Base-by-base conservation (phyloP, 2,888 invertebrate species). In the Galeopsomyia nigrocyanea region DNA sequence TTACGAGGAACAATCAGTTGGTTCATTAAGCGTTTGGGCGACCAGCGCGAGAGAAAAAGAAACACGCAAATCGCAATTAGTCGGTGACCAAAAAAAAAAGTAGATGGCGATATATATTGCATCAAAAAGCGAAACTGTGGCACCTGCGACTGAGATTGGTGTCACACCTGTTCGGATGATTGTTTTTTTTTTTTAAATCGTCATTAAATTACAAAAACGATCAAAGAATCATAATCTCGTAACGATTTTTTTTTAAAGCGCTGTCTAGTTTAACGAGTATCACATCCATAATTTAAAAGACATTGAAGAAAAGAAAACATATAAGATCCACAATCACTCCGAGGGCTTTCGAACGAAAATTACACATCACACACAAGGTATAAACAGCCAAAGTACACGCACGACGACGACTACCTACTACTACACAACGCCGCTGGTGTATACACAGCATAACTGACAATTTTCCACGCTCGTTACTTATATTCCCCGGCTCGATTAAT, bases 61-160 rank as follows among this genome's bases (percentile, higher is more conserved):
- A 64, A 64, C 68, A 55, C 39, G 14, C 46, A 69, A 69, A 65
- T 56, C 31, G 66, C 56, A 69, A 69, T 73, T 69, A 69, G 39
- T 64, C 47, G 19, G 50, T 56, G 26, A 64, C 64, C 63, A 61
- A 61, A 65, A 66, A 66, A 71, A 13, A 13, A 62, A 22, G 22
- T 9, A 10, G 56, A 31, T 39, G 39, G 5, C 10, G 39, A 13
- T 63, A 68, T 68, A 7, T 63, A 63, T 68, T 72, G 63, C 58
- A 58, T 55, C 57, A 58, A 72, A 61, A 22, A 3, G 56, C 16
- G 55, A 19, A 13, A 31, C 10, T 14, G 31, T 17, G 31, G 51
- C 63, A 57, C 63, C 51, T 56, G 56, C 56, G 51, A n/a, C n/a
- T 47, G 22, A 60, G 55, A 71, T 66, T 60, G 60, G 21, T 47